A percentile compares a stretch with the other conserved stretches of the same genome.
phyloP scores from a whole-genome alignment of 2,888 invertebrate species.

The Coenonympha glycerion region DNA sequence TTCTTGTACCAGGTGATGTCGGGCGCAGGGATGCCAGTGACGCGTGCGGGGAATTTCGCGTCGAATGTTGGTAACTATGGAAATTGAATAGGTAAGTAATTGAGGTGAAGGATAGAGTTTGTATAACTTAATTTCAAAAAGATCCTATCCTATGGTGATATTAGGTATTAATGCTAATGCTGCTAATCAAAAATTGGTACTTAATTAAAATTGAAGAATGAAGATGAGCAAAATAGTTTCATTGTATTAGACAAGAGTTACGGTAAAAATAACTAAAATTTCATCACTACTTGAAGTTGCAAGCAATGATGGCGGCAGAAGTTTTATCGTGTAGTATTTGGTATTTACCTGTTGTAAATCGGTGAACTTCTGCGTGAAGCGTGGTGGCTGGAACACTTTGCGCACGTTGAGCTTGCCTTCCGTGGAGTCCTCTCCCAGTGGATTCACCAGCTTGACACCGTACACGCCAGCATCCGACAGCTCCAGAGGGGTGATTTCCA shows the following conservation, averaged over 20 bases:
- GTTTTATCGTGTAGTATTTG: too few relatives aligned
- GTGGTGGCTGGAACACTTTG: conserved; percentile 87
- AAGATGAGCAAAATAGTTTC: too few relatives aligned
- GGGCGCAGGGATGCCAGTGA: conserved; percentile 87
- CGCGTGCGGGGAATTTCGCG: conserved; percentile 87
- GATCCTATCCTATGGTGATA: too few relatives aligned
- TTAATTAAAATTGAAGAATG: too few relatives aligned
- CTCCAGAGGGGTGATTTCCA: conserved; percentile 82
- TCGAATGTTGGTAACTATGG: conserved; percentile 82
- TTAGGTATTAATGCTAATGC: too few relatives aligned
- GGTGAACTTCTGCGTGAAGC: conserved; percentile 82
- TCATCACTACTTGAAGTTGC: too few relatives aligned
- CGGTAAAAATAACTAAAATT: too few relatives aligned
- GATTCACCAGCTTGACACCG: conserved; percentile 83
- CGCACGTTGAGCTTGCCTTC: conserved; percentile 83
- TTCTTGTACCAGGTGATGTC: conserved; percentile 92
- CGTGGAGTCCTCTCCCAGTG: conserved; percentile 83
- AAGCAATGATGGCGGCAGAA: too few relatives aligned
- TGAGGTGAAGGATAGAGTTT: too few relatives aligned
- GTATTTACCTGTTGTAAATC: conserved; percentile 70
- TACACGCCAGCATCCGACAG: conserved; percentile 86
- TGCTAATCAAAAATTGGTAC: too few relatives aligned
- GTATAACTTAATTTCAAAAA: too few relatives aligned
- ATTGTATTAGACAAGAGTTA: too few relatives aligned
- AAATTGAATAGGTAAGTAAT: neutral